A percentile compares a stretch with the other conserved stretches of the same genome.
These are phyloP conservation scores for Amphiduros pacificus DNA, from an alignment of 2,888 invertebrate species.

Conservation along the genomic window DNA sequence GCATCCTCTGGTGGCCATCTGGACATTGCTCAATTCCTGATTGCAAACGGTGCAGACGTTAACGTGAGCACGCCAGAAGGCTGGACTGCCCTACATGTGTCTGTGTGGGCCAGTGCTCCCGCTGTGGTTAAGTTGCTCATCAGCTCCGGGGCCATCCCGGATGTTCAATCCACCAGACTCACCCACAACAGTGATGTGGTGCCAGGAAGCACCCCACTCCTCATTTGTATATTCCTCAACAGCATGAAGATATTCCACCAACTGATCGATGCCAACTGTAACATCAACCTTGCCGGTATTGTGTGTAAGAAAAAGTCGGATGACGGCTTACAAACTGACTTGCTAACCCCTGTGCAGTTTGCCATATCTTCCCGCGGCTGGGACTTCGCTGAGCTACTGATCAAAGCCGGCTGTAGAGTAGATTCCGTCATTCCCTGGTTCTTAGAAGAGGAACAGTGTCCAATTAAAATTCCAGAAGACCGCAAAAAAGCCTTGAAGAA, in stretches of 20 bases:
- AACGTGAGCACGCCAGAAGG: slow-evolving; percentile 34
- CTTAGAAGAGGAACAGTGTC: slow-evolving; percentile 15
- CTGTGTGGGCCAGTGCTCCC: slow-evolving; percentile 31
- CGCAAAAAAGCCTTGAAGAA: slow-evolving; percentile 20
- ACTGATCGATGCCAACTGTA: slow-evolving; percentile 30
- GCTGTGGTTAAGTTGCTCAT: slow-evolving; percentile 25
- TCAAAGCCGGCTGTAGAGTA: slow-evolving; percentile 30
- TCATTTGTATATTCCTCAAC: slow-evolving; percentile 32
- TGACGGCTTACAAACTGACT: slow-evolving; percentile 22
- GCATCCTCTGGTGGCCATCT: slow-evolving; percentile 31
- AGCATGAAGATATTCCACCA: slow-evolving; percentile 17
- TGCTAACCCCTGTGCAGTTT: slow-evolving; percentile 26
- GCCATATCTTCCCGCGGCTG: slow-evolving; percentile 27
- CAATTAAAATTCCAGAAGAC: slow-evolving; percentile 28
- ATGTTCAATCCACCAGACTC: slow-evolving; percentile 26
- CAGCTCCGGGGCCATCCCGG: slow-evolving; percentile 23
- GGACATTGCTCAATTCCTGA: slow-evolving; percentile 22
- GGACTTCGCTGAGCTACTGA: slow-evolving; percentile 32
- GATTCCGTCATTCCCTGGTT: slow-evolving; percentile 24
- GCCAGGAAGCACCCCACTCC: slow-evolving; percentile 33
- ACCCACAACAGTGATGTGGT: slow-evolving; percentile 33
- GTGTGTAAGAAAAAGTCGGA: slow-evolving; percentile 27
- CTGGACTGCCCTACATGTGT: slow-evolving; percentile 37
- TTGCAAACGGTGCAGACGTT: slow-evolving; percentile 20
- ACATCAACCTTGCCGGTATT: slow-evolving; percentile 28